phyloP scores from a whole-genome alignment of 1,140 invertebrate species.

The Drosophila asahinai region DNA sequence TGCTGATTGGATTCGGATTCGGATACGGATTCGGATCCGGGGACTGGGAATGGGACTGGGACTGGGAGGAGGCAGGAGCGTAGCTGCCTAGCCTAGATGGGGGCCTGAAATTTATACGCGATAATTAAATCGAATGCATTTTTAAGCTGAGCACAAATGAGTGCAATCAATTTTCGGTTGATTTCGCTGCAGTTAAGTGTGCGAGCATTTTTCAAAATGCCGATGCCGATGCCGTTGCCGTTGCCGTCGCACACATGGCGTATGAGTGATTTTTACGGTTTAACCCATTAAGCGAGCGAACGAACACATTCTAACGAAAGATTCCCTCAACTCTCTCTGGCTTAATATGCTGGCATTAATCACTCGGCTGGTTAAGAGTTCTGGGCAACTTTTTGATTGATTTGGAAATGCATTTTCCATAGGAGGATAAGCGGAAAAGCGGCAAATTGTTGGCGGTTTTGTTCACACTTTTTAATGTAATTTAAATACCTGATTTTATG shows the following conservation, averaged over 20 bases:
- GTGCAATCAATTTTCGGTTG: slow-evolving; percentile 67
- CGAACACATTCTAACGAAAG: slow-evolving; percentile 16
- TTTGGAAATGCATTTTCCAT: background rate
- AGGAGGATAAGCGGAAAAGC: background rate
- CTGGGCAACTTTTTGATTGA: background rate
- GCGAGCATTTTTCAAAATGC: slow-evolving; percentile 42
- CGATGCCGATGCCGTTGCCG: slow-evolving; percentile 9
- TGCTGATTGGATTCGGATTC: background rate
- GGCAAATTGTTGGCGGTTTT: background rate
- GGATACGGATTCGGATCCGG: background rate
- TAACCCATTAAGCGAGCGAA: slow-evolving; percentile 26
- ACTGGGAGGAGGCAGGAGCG: too few relatives aligned
- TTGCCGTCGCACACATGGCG: slow-evolving; percentile 31
- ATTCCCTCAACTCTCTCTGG: slow-evolving; percentile 17
- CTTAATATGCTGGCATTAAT: slow-evolving; percentile 30
- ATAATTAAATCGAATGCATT: slow-evolving; percentile 80
- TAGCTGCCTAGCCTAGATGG: background rate
- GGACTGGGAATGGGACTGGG: too few relatives aligned
- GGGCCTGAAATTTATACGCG: slow-evolving; percentile 65
- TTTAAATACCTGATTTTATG: slow-evolving; percentile 3
- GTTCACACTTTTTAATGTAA: background rate
- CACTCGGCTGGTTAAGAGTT: background rate
- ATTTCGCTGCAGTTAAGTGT: slow-evolving; percentile 64
- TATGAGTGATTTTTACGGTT: slow-evolving; percentile 52
- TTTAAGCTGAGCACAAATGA: slow-evolving; percentile 76